phyloP scores from a whole-genome alignment of 2,888 invertebrate genomes.

The Alloscopus bannaensis region DNA sequence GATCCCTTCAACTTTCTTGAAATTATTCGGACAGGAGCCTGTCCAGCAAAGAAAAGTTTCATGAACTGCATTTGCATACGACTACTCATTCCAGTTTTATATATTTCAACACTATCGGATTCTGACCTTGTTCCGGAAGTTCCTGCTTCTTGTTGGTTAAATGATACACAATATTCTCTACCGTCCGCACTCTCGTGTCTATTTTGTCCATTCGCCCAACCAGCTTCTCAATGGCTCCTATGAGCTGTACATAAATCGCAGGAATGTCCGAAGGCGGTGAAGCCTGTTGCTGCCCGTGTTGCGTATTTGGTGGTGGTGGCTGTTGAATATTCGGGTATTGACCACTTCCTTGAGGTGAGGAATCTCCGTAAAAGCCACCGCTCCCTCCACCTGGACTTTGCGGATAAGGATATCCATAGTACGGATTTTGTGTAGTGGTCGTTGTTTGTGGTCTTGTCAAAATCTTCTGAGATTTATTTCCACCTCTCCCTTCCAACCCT shows the following conservation, averaged over 20 bases:
- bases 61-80: too few relatives aligned
- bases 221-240: slow-evolving; percentile 70
- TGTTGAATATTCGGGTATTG: slow-evolving; percentile 46
- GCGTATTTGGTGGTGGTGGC: slow-evolving; percentile 27
- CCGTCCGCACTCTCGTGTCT: slow-evolving; percentile 66
- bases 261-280: slow-evolving; percentile 24
- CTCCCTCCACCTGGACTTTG: slow-evolving; percentile 27
- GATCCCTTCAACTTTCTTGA: slow-evolving; percentile 69
- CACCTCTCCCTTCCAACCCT: slow-evolving; percentile 31
- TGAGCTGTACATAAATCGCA: slow-evolving; percentile 66
- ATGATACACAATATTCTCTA: slow-evolving; percentile 70
- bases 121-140: slow-evolving; percentile 66
- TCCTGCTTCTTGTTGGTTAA: slow-evolving; percentile 64
- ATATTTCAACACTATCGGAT: background rate
- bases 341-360: slow-evolving; percentile 60
- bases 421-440: slow-evolving; percentile 34
- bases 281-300: background rate
- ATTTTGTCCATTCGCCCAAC: slow-evolving; percentile 71
- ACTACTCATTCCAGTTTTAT: background rate
- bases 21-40: slow-evolving; percentile 70
- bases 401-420: slow-evolving; percentile 31
- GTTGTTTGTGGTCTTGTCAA: slow-evolving; percentile 35
- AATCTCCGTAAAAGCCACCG: slow-evolving; percentile 37
- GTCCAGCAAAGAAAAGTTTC: background rate
- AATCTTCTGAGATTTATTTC: slow-evolving; percentile 38